Base-by-base conservation (phyloP, 2,797 vertebrate species). In the Tenualosa thibaudeaui region DNA sequence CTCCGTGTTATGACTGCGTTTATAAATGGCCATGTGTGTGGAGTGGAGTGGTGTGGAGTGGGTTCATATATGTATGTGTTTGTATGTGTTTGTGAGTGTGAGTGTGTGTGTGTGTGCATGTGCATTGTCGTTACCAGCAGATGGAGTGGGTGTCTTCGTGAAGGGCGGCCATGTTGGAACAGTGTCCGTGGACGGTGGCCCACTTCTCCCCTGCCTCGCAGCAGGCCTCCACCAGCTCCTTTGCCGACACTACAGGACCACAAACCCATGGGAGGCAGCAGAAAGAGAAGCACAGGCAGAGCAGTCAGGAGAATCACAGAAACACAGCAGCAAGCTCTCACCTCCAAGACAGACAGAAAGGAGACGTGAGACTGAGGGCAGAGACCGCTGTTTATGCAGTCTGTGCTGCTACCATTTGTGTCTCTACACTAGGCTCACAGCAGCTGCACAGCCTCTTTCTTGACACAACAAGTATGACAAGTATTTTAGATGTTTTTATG, bases 201-300 rank as follows among this genome's bases (percentile, higher is more conserved):
- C 97, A 98, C 91, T 97, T 96, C 86, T 97, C 96, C 3, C 98
- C 98, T 0, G 96, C 95, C 8, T 96, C 96, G 50, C 98, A 99
- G 93, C 98, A 99, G 10, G 92, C 93, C 89, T 95, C 96, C 2
- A 98, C 94, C 92, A 97, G 81, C 51, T 97, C 96, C 89, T 95
- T 96, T 17, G 95, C 95, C 90, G 97, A 96, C 88, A 93, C 96
- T 94, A 81, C 43, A 88, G 54, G 62, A 75, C 37, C 24, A 84
- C 22, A 83, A 12, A 86, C 49, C 65, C 75, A 81, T 8, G 83
- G 54, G 81, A 56, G 4, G n/a, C 2, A 56, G 54, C 51, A 82
- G 19, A 81, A n/a, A 68, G 7, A 68, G 62, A 3, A n/a, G 56
- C 3, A n/a, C 19, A 60, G 56, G 58, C 58, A 60, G 22, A 60